These are phyloP conservation scores for Lapara coniferarum DNA, from an alignment of 2,888 invertebrate genomes.

Conservation along the genomic window DNA sequence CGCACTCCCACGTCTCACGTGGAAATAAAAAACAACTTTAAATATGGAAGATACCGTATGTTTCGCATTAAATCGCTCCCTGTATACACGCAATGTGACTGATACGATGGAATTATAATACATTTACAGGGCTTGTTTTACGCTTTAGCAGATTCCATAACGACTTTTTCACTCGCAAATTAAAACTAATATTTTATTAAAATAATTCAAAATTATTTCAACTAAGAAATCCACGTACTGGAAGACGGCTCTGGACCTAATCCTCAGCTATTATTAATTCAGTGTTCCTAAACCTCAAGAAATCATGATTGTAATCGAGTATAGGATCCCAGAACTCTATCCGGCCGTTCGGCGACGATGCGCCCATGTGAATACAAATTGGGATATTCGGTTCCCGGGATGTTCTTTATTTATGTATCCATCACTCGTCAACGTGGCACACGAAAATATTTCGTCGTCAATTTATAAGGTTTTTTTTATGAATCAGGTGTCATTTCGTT, in stretches of 20 bases:
- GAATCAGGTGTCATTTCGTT: conserved; percentile 34
- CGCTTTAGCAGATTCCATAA: no score
- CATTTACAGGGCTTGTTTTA: not conserved
- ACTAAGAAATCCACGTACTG: no score
- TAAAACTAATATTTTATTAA: no score
- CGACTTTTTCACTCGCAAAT: no score
- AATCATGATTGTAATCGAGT: no score
- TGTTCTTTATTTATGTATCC: conserved; percentile 21
- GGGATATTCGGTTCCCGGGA: conserved; percentile 21
- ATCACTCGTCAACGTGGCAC: conserved; percentile 17
- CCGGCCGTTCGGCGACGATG: conserved; percentile 14
- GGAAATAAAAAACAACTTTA: not conserved
- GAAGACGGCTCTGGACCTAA: no score
- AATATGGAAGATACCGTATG: not conserved
- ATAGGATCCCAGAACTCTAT: conserved; percentile 2
- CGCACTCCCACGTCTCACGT: not conserved
- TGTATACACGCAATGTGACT: not conserved
- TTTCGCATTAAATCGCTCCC: not conserved
- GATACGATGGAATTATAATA: conserved; percentile 21
- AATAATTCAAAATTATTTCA: no score
- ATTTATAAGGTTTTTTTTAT: conserved; percentile 42
- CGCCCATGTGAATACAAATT: conserved; percentile 28
- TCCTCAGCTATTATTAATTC: no score
- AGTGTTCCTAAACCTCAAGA: no score
- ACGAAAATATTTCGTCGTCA: conserved; percentile 13